Base-by-base conservation (phyloP, 2,797 vertebrate species). In the Cyclura pinguis region DNA sequence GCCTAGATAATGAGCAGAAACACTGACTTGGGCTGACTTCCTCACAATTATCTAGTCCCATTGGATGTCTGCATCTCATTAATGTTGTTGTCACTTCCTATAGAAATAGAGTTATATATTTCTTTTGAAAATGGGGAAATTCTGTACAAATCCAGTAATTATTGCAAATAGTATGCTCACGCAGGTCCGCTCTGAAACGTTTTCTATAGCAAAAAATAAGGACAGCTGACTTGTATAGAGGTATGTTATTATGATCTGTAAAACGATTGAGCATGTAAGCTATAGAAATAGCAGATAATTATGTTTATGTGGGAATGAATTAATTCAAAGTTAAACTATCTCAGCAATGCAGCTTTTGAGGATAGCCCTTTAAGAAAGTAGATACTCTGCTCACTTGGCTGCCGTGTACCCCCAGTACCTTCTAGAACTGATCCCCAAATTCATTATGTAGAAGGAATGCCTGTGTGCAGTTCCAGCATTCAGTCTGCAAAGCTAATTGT, bases 401-500 rank as follows among this genome's bases (percentile, higher is more conserved):
- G 22, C 24, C 27, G 64, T 69, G 27, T 59, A 62, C 38, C 14
- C 78, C 24, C 29, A 67, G 42, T n/a, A 74, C 76, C n/a, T 87
- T 52, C 42, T 16, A 42, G 80, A 74, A 67, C 22, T 76, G 78
- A 73, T n/a, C n/a, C 85, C 27, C 78, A 18, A n/a, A 50, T 81
- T 57, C 52, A 72, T 72, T 86, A 80, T 73, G 38, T n/a, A 67
- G 82, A 55, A 55, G 35, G 50, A n/a, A 59, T 55, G n/a, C 20
- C 85, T 69, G 47, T 47, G 47, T 83, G 12, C 57, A 42, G 29
- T 73, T 84, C 29, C 59, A 92, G 78, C 86, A 84, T 93, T 94
- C 93, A 90, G 88, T 93, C 93, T 89, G 91, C 90, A 86, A 88
- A 84, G 88, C 83, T 94, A 89, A 94, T 93, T 91, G 78, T 80